These are phyloP conservation scores for Lampropteryx suffumata DNA, from an alignment of 2,888 invertebrate genomes.

Conservation along the genomic window DNA sequence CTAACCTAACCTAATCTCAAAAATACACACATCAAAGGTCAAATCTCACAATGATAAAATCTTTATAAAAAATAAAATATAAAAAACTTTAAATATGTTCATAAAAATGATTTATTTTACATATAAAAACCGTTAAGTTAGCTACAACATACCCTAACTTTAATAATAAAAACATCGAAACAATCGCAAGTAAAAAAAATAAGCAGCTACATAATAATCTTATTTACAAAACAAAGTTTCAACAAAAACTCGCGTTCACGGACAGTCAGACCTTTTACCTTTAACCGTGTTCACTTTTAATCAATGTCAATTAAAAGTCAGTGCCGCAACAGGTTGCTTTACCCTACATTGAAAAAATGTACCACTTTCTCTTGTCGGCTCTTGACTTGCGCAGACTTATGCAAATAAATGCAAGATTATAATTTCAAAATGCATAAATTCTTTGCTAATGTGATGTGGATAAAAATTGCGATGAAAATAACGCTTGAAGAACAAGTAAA, in stretches of 20 bases:
- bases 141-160: too few relatives aligned
- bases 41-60: too few relatives aligned
- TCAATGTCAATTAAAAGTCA: slow-evolving; percentile 56
- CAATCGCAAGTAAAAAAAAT: too few relatives aligned
- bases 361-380: slow-evolving; percentile 24
- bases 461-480: not conserved
- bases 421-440: slow-evolving; percentile 12
- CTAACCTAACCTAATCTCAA: too few relatives aligned
- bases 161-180: too few relatives aligned
- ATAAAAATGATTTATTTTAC: too few relatives aligned
- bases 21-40: too few relatives aligned
- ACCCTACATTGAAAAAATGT: slow-evolving; percentile 31
- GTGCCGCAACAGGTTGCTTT: slow-evolving; percentile 38
- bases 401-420: slow-evolving; percentile 26
- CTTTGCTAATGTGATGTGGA: not conserved
- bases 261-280: slow-evolving; percentile 20
- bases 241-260: slow-evolving; percentile 9
- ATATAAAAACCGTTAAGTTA: too few relatives aligned
- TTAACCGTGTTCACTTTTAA: slow-evolving; percentile 34
- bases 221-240: slow-evolving; percentile 13
- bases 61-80: too few relatives aligned
- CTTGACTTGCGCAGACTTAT: slow-evolving; percentile 19
- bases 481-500: not conserved
- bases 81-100: too few relatives aligned
- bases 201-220: not conserved